Evolutionary conservation across 1,140 invertebrate genomes (phyloP).

Genomic region (Brachionus angularis): DNA sequence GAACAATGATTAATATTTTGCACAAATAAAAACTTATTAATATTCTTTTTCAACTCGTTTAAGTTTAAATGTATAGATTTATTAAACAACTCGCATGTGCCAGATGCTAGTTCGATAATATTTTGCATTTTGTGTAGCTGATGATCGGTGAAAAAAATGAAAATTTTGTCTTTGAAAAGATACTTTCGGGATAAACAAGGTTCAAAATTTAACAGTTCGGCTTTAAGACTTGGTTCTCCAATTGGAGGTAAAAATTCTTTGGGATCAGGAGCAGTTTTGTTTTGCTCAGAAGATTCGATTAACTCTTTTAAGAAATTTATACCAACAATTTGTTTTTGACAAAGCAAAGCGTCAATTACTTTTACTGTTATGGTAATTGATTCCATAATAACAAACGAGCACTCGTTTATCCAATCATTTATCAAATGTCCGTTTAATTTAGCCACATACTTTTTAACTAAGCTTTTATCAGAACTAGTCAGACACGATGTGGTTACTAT

Average conservation of each 20-base stretch:
- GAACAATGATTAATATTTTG: neutral
- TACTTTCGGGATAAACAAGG: constrained; percentile 59
- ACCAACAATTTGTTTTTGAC: constrained; percentile 64
- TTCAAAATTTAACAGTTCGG: constrained; percentile 61
- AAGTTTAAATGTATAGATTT: neutral
- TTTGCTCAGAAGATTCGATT: constrained; percentile 56
- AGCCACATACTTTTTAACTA: constrained; percentile 47
- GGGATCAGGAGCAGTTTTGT: constrained; percentile 59
- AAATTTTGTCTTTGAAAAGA: constrained; percentile 63
- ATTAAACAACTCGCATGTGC: constrained; percentile 19
- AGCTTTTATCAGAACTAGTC: constrained; percentile 48
- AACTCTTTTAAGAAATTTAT: constrained; percentile 63
- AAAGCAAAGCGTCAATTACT: constrained; percentile 65
- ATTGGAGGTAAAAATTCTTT: constrained; percentile 59
- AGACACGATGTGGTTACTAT: constrained; percentile 53
- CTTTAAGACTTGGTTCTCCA: constrained; percentile 61
- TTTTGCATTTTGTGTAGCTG: constrained; percentile 51
- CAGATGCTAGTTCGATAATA: constrained; percentile 31
- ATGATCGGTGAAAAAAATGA: constrained; percentile 63
- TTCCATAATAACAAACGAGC: constrained; percentile 66
- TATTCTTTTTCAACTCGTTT: neutral
- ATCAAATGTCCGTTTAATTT: constrained; percentile 56
- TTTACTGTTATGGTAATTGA: constrained; percentile 67
- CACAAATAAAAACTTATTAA: neutral
- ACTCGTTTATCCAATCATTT: constrained; percentile 58